Evolutionary conservation across 1,140 invertebrate species (phyloP).

Genomic region (Pemphigus obesinymphae): DNA sequence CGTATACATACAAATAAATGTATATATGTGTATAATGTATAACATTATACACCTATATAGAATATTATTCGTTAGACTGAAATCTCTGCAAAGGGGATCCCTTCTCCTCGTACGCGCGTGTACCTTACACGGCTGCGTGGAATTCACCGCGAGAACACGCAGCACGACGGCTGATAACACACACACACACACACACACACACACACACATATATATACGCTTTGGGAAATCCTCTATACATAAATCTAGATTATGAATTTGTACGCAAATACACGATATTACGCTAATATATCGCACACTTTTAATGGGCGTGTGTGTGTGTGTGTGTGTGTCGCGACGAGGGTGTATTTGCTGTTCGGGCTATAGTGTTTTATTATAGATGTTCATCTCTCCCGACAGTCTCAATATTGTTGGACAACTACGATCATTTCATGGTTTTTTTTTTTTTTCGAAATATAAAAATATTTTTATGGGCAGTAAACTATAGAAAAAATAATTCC

Average conservation of each 20-base stretch:
- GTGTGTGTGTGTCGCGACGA: neutral
- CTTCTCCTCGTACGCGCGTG: neutral
- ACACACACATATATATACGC: neutral
- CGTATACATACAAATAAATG: neutral
- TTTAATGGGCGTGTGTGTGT: neutral
- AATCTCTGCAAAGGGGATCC: neutral
- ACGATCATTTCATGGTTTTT: no score
- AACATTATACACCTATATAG: neutral
- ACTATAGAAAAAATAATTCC: no score
- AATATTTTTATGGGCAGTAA: no score
- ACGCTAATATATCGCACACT: neutral
- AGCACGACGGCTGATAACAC: neutral
- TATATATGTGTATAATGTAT: neutral
- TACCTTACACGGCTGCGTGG: neutral
- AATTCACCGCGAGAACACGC: neutral
- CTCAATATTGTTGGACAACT: no score
- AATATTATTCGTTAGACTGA: slow-evolving; percentile 22
- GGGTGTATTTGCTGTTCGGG: no score
- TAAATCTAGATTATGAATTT: slow-evolving; percentile 28
- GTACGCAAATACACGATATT: slow-evolving; percentile 6
- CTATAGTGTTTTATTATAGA: no score
- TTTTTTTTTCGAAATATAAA: no score
- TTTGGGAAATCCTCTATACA: slow-evolving; percentile 4
- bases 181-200: neutral
- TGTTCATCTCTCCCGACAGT: no score